Evolutionary conservation across 2,113 vertebrate species (phyloP).

Genomic region (Mus musculus): GRCm39 chr13:101427001-101427500

Average conservation of each 20-base stretch:
- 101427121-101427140: background rate
- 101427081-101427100: background rate
- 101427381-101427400: slow-evolving; percentile 73
- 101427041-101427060: background rate
- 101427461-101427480: slow-evolving; percentile 70
- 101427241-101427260: slow-evolving; percentile 67
- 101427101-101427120: background rate
- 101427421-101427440: slow-evolving; percentile 62
- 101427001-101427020: background rate
- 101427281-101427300: slow-evolving; percentile 48
- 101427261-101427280: slow-evolving; percentile 45
- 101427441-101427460: slow-evolving; percentile 68
- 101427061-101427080: background rate
- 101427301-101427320: slow-evolving; percentile 66
- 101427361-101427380: slow-evolving; percentile 73
- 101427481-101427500: slow-evolving; percentile 62
- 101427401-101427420: slow-evolving; percentile 74
- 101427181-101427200: slow-evolving; percentile 45
- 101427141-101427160: slow-evolving; percentile 44
- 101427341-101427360: slow-evolving; percentile 69
- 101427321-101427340: slow-evolving; percentile 75
- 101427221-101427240: slow-evolving; percentile 74
- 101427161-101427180: slow-evolving; percentile 52
- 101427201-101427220: slow-evolving; percentile 60
- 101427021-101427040: background rate